Evolutionary conservation across 2,113 vertebrate species (phyloP).

Genomic region (Calypte anna): DNA sequence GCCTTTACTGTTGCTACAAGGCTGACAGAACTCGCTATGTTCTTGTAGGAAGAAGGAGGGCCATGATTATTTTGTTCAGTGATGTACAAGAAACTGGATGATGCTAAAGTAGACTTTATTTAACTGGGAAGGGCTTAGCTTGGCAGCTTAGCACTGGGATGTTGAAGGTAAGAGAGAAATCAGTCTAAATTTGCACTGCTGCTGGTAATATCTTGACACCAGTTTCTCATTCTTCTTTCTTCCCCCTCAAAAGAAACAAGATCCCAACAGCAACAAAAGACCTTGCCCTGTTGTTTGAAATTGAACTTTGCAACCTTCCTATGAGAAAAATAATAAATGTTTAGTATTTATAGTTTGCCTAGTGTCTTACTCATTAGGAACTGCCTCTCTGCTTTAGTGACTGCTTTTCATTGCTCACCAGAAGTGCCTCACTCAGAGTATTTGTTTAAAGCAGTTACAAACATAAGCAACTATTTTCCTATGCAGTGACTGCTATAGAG

Average conservation of each 20-base stretch:
- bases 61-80: not conserved
- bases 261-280: not conserved
- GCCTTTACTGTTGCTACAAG: not conserved
- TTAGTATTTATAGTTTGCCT: constrained; percentile 55
- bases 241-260: not conserved
- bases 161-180: not conserved
- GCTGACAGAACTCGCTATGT: not conserved
- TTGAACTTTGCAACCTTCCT: constrained; percentile 29
- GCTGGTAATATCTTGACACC: constrained; percentile 3
- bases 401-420: not conserved
- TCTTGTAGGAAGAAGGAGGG: not conserved
- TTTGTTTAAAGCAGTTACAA: not conserved
- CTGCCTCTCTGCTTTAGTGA: not conserved
- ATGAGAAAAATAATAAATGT: constrained; percentile 62
- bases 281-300: not conserved
- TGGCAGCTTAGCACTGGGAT: not conserved
- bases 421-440: not conserved
- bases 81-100: not conserved
- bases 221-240: not conserved
- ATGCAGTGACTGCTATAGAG: not conserved
- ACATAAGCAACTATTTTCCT: not conserved
- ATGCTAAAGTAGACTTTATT: not conserved
- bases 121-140: not conserved
- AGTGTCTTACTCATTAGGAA: not conserved
- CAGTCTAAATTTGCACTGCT: constrained; percentile 2